Percentiles rank a stretch among this genome's conserved stretches.
phyloP scores from a whole-genome alignment of 2,113 vertebrate species.

The Apodemus speciosus region DNA sequence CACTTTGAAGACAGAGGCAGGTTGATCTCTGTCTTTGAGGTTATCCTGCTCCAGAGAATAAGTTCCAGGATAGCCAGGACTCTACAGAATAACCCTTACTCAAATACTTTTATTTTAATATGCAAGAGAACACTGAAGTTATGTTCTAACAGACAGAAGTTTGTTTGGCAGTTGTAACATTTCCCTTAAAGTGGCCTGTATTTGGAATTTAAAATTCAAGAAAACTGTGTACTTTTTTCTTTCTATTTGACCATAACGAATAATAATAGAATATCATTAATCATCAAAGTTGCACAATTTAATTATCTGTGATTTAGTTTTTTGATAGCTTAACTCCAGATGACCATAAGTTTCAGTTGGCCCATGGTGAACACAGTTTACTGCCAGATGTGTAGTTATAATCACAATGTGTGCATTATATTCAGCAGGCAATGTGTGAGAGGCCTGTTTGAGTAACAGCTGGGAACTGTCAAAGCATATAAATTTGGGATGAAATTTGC shows the following conservation, averaged over 20 bases:
- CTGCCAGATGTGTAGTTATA: slow-evolving; percentile 10
- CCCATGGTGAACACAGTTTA: neutral
- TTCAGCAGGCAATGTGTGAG: neutral
- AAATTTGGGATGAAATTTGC: slow-evolving; percentile 38
- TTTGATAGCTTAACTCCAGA: slow-evolving; percentile 19
- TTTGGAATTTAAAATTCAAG: neutral
- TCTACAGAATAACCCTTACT: neutral
- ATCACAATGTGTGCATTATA: neutral
- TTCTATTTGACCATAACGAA: neutral
- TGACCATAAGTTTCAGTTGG: slow-evolving; percentile 24
- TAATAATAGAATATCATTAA: neutral
- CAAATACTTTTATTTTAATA: neutral
- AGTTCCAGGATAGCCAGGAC: neutral
- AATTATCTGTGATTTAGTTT: slow-evolving; percentile 11
- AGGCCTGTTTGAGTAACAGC: slow-evolving; percentile 4
- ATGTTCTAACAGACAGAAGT: neutral
- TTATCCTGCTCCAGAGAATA: neutral
- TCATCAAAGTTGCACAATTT: neutral
- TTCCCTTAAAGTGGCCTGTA: neutral
- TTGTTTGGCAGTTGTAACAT: neutral
- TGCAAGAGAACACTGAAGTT: neutral
- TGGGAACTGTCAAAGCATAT: slow-evolving; percentile 29
- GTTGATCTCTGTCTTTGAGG: neutral
- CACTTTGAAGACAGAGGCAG: neutral
- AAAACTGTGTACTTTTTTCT: neutral